Conservation (phyloP, 2,888 invertebrate genomes). For the Cancer borealis region DNA sequence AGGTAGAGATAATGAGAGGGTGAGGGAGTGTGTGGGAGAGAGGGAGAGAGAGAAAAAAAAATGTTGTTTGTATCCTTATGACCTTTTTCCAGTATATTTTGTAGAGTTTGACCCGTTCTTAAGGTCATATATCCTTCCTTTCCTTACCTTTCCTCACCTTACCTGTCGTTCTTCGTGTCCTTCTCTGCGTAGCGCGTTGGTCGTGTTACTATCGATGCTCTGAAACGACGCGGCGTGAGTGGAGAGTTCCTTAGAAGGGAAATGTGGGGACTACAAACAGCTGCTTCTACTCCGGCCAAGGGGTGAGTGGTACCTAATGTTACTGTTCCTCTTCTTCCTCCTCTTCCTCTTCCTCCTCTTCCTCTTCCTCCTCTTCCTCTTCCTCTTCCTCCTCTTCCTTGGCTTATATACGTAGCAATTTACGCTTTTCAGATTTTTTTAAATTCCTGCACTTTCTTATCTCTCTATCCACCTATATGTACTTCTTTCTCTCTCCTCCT, state of each 20-base stretch:
- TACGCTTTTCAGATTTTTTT: not conserved
- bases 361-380: not conserved
- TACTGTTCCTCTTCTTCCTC: not conserved
- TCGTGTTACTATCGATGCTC: conserved; percentile 90
- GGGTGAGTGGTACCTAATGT: conserved; percentile 48
- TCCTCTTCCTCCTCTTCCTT: not conserved
- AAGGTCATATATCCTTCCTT: not conserved
- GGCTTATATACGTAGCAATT: not conserved
- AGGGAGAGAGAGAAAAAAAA: too few species aligned
- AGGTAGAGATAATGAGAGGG: too few species aligned
- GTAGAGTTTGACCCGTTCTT: too few species aligned
- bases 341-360: not conserved
- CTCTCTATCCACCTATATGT: not conserved
- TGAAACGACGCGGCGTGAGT: conserved; percentile 90
- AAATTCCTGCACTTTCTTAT: not conserved
- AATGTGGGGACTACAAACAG: conserved; percentile 93
- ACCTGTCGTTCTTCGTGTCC: not conserved
- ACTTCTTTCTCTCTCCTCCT: not conserved
- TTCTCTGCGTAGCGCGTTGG: conserved; percentile 87
- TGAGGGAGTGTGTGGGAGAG: too few species aligned
- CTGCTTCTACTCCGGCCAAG: conserved; percentile 89
- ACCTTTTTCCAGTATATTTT: too few species aligned
- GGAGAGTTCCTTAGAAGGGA: conserved; percentile 91
- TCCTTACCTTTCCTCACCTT: not conserved
- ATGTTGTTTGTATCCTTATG: too few species aligned